Base-by-base conservation (phyloP, 2,888 invertebrate genomes). In the Megastigmus dorsalis region DNA sequence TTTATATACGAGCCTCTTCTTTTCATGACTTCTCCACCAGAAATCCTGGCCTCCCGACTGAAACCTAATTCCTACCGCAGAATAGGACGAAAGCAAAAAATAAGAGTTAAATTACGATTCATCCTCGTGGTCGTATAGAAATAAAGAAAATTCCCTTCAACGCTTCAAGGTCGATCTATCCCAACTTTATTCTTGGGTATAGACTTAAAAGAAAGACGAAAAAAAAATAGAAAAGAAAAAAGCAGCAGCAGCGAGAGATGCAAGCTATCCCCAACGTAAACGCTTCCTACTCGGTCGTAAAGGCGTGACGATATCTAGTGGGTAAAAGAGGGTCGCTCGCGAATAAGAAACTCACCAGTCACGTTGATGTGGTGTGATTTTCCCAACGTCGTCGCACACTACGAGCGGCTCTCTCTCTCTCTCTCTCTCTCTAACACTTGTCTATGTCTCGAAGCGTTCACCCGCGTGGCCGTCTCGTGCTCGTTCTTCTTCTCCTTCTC, bases 271-370 rank as follows among this genome's bases (percentile, higher is more conserved):
- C n/a, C 38, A n/a, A n/a, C 65, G 6, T 54, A 65, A 52, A 36
- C 23, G 45, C 13, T 15, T 45, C 18, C n/a, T 33, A 33, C 48
- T 9, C 10, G 18, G 33, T 20, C 45, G 45, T 43, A 33, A 67
- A 67, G 33, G 18, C 30, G 2, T 7, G 23, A 33, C 30, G 30
- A 18, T 15, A 55, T 45, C 15, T 5, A 18, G 7, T 5, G 20
- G 36, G 20, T n/a, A n/a, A 30, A 45, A 60, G 23, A 57, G 28
- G 28, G 20, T 57, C 9, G 50, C n/a, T 41, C 9, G n/a, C 45
- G 33, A 13, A 38, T 66, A 66, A 48, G 62, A 72, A 69, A 82
- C 82, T 82, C 78, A 82, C 82, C 82, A 67, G 78, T 72, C 79
- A 77, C 82, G 81, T 77, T 80, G 81, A 76, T 78, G 76, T 67